Conservation (phyloP, 2,113 vertebrate species). For the Polyodon spathula region DNA sequence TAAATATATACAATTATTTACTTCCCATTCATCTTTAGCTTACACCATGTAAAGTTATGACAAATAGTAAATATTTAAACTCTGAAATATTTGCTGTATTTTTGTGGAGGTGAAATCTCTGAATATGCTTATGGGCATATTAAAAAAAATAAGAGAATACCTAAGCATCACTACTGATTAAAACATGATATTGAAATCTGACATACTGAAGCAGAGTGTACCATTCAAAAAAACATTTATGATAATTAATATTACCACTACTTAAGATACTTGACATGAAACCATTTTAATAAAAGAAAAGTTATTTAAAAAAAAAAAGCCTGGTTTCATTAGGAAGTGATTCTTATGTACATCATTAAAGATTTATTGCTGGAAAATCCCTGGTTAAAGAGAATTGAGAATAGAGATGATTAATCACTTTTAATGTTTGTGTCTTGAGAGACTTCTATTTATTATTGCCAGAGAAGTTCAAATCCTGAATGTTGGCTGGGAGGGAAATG, state of each 20-base stretch:
- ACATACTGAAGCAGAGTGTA: slow-evolving; percentile 29
- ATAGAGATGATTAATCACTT: slow-evolving; percentile 94
- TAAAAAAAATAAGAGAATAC: too few species aligned
- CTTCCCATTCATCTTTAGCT: too few species aligned
- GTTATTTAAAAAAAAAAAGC: slow-evolving; percentile 80
- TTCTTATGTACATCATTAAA: slow-evolving; percentile 95
- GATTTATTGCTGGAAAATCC: slow-evolving; percentile 93
- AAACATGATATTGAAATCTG: slow-evolving; percentile 20
- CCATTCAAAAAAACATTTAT: slow-evolving; percentile 22
- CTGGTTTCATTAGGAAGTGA: slow-evolving; percentile 82
- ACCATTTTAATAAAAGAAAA: slow-evolving; percentile 57
- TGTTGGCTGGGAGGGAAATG: slow-evolving; percentile 74
- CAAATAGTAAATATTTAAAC: too few species aligned
- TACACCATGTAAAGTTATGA: too few species aligned
- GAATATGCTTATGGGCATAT: too few species aligned
- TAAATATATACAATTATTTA: too few species aligned
- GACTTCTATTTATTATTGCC: slow-evolving; percentile 97
- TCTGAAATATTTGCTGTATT: too few species aligned
- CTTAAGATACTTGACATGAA: slow-evolving; percentile 33
- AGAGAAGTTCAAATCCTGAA: slow-evolving; percentile 69
- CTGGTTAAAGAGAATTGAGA: slow-evolving; percentile 65
- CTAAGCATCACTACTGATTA: not conserved
- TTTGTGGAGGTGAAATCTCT: too few species aligned
- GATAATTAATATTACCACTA: slow-evolving; percentile 33
- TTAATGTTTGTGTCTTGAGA: slow-evolving; percentile 88